Percentiles rank a stretch among this genome's conserved stretches.
Conservation (phyloP, 1,140 invertebrate genomes). For the Antheraea pernyi region DNA sequence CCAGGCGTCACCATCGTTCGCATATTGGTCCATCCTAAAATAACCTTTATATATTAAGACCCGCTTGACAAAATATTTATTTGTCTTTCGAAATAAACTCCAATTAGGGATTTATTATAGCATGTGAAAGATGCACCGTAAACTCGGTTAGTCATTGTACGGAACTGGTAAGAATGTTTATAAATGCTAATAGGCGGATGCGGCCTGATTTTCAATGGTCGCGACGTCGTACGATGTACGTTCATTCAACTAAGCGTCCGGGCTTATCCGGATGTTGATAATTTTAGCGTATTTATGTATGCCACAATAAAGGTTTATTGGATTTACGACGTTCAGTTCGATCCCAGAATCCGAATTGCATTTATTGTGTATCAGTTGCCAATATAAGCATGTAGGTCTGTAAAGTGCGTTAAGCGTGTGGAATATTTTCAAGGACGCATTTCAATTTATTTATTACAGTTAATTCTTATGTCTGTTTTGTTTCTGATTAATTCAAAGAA, state of each 20-base stretch:
- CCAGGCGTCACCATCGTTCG: too few relatives aligned
- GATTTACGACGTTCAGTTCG: conserved; percentile 15
- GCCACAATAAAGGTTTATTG: conserved; percentile 26
- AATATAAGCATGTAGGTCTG: not conserved
- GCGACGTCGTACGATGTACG: conserved; percentile 27
- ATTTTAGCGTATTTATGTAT: conserved; percentile 38
- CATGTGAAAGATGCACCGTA: conserved; percentile 3
- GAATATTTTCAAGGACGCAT: not conserved
- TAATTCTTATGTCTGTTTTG: too few relatives aligned
- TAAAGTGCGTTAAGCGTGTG: not conserved
- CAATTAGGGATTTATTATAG: not conserved
- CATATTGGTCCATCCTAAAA: too few relatives aligned
- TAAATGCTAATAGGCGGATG: conserved; percentile 54
- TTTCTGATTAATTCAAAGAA: too few relatives aligned
- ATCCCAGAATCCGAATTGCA: not conserved
- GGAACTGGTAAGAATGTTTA: conserved; percentile 38
- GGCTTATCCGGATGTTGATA: conserved; percentile 42
- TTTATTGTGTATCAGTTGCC: not conserved
- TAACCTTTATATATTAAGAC: too few relatives aligned
- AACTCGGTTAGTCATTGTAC: conserved; percentile 17
- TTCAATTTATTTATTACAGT: not conserved
- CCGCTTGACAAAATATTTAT: not conserved
- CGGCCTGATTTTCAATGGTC: conserved; percentile 49
- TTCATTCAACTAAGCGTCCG: conserved; percentile 39
- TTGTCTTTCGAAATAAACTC: conserved; percentile 1